Base-by-base conservation (phyloP, 2,888 invertebrate genomes). In the Lymantria dispar region DNA sequence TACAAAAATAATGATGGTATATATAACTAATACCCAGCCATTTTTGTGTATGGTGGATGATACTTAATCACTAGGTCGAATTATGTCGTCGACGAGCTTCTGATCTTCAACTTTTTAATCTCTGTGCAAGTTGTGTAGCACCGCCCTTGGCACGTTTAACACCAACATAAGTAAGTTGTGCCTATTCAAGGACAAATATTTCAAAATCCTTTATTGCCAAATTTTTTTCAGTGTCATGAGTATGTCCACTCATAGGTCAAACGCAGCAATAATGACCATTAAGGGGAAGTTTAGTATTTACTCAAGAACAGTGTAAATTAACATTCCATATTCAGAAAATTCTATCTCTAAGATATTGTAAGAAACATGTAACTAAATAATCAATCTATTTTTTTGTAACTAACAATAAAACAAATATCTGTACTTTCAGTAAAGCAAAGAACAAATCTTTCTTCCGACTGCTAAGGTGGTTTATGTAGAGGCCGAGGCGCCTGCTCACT, bases 401-500 rank as follows among this genome's bases (percentile, higher is more conserved):
- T 86, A 5, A 3, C 2, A 22, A 3, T 22, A 22, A 22, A 22
- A 5, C 22, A 22, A 2, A 22, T 5, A 22, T 22, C 22, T 22
- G 2, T 22, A 22, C 2, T 22, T 22, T 5, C 22, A 22, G 22
- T 22, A 3, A 2, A 22, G 2, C 22, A 22, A 3, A 22, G 22
- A 2, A 58, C 74, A 9, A 74, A 74, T 33, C 30, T 65, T n/a
- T 12, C 42, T 78, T 42, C 83, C 86, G 33, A 61, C 77, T 33
- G 62, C 74, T 45, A 83, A 86, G 54, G 66, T 80, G 37, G 80
- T 80, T n/a, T 83, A 87, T 69, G 83, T 80, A 1, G 80, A 86
- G 47, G 72, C 74, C 8, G 83, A 86, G 52, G 78, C 75, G 0
- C 87, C 87, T 15, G 87, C 87, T 7, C 78, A 85, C 56, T 90